A percentile compares a stretch with the other conserved stretches of the same genome.
These are phyloP conservation scores for Phoxinus phoxinus DNA, from an alignment of 2,113 vertebrate genomes.

Conservation along the genomic window DNA sequence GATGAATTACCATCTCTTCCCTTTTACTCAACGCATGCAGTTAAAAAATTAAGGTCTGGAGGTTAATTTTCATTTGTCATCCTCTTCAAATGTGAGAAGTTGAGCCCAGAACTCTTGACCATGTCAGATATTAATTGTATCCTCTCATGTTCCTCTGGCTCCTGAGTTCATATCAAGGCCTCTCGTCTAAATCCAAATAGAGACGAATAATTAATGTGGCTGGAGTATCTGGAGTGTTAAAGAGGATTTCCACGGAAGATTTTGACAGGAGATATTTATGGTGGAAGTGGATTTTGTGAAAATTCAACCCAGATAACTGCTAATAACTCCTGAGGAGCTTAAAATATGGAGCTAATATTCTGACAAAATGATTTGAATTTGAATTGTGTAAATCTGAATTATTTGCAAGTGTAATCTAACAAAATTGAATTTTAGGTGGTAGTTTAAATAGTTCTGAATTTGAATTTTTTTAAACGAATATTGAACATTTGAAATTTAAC, in stretches of 20 bases:
- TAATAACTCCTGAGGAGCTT: background rate
- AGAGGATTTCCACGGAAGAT: background rate
- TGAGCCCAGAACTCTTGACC: slow-evolving; percentile 72
- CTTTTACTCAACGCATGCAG: slow-evolving; percentile 68
- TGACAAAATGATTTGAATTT: too few relatives aligned
- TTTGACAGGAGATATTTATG: slow-evolving; percentile 5
- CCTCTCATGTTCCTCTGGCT: slow-evolving; percentile 61
- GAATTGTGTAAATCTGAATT: too few relatives aligned
- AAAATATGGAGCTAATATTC: too few relatives aligned
- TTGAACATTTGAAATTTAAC: too few relatives aligned
- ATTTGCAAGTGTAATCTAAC: too few relatives aligned
- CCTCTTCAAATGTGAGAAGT: slow-evolving; percentile 73
- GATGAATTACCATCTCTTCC: slow-evolving; percentile 77
- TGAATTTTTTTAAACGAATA: too few relatives aligned
- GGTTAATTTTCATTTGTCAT: slow-evolving; percentile 75
- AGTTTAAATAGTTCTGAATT: too few relatives aligned
- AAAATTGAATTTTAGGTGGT: too few relatives aligned
- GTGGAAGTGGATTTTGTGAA: background rate
- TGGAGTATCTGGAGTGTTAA: background rate
- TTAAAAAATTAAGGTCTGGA: slow-evolving; percentile 71
- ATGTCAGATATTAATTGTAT: slow-evolving; percentile 75
- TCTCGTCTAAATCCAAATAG: slow-evolving; percentile 22
- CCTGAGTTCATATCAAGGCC: slow-evolving; percentile 35
- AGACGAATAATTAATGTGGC: slow-evolving; percentile 17
- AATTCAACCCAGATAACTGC: background rate